phyloP scores from a whole-genome alignment of 2,888 invertebrate genomes.

The Xestia xanthographa region DNA sequence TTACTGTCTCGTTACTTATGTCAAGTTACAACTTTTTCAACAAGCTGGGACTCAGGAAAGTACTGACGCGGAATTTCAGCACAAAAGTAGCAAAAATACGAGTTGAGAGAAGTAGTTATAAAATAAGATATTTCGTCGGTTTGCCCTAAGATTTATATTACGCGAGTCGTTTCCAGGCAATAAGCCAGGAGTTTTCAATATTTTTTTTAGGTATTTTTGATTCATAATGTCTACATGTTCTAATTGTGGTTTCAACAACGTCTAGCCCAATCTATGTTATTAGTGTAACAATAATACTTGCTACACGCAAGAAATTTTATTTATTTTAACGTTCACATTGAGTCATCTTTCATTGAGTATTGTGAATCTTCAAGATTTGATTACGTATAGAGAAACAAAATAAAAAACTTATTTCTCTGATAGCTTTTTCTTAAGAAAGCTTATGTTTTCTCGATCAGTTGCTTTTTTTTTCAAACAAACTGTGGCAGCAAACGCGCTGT shows the following conservation, averaged over 20 bases:
- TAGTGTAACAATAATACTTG: too few species aligned
- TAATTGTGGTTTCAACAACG: background rate
- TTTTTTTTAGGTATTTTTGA: background rate
- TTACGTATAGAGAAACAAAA: background rate
- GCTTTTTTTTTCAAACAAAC: too few species aligned
- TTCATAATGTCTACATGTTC: background rate
- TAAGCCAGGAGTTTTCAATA: background rate
- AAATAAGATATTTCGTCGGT: background rate
- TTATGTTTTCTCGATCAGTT: background rate
- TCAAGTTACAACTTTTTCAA: background rate
- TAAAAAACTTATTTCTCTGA: background rate
- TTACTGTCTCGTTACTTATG: slow-evolving; percentile 1
- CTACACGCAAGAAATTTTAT: background rate
- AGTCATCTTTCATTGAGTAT: background rate
- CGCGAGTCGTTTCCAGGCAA: background rate
- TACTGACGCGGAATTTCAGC: background rate
- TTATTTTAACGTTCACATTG: background rate
- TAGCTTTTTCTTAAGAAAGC: background rate
- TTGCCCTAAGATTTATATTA: background rate
- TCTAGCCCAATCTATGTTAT: background rate
- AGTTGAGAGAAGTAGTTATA: background rate
- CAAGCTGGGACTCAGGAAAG: background rate
- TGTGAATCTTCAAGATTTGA: background rate
- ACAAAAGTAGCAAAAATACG: background rate
- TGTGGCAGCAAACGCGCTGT: background rate